Conservation (phyloP, 2,888 invertebrate genomes). For the Onthophagus sagittarius region DNA sequence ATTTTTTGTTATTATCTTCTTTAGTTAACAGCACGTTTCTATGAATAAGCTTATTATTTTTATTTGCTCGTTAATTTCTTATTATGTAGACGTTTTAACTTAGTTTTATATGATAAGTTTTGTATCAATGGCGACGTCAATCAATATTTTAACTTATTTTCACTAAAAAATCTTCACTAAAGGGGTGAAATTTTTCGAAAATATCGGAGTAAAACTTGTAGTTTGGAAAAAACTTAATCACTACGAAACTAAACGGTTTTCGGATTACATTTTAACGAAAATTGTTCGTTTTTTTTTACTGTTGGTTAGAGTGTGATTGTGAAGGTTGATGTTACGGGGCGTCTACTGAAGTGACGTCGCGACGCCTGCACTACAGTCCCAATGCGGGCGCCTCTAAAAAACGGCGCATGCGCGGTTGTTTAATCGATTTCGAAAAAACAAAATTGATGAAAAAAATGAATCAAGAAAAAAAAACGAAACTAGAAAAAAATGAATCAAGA, state of each 20-base stretch:
- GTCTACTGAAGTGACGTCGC: slow-evolving; percentile 30
- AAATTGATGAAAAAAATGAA: not conserved
- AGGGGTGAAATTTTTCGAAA: not conserved
- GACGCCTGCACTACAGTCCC: slow-evolving; percentile 30
- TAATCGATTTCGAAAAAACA: slow-evolving; percentile 20
- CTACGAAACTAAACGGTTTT: not conserved
- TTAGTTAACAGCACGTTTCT: not conserved
- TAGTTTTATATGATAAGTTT: too few relatives aligned
- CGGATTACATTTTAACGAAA: slow-evolving; percentile 15
- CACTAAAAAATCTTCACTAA: not conserved
- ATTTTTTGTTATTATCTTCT: not conserved
- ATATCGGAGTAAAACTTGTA: not conserved
- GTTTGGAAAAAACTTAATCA: slow-evolving; percentile 5
- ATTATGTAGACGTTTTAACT: not conserved
- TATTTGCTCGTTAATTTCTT: not conserved
- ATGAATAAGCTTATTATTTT: not conserved
- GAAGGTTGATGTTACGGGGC: slow-evolving; percentile 18
- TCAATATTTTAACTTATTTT: not conserved
- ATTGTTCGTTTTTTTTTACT: slow-evolving; percentile 9
- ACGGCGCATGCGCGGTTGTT: slow-evolving; percentile 18
- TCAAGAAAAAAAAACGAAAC: slow-evolving; percentile 2
- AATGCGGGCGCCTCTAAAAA: slow-evolving; percentile 23
- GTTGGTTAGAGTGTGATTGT: not conserved
- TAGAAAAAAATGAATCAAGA: too few relatives aligned
- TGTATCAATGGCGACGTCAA: not conserved